A percentile compares a stretch with the other conserved stretches of the same genome.
Evolutionary conservation across 2,888 invertebrate genomes (phyloP).

Genomic region (Oligia strigilis): DNA sequence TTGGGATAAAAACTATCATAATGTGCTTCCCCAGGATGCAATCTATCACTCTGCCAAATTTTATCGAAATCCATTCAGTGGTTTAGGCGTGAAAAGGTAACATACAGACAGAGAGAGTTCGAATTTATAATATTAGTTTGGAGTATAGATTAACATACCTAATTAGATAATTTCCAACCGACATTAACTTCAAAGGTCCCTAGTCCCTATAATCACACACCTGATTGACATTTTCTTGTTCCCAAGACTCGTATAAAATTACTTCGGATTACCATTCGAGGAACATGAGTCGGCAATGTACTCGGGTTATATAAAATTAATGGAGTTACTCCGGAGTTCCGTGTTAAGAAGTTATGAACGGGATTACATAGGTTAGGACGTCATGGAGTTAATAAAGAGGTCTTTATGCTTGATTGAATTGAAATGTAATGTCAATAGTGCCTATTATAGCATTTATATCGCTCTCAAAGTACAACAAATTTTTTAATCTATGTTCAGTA

Average conservation of each 20-base stretch:
- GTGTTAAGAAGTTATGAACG: slow-evolving; percentile 51
- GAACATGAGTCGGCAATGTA: slow-evolving; percentile 42
- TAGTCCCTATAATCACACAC: slow-evolving; percentile 3
- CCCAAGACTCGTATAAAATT: slow-evolving; percentile 50
- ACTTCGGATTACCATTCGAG: slow-evolving; percentile 41
- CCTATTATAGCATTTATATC: not conserved
- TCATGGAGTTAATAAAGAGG: slow-evolving; percentile 41
- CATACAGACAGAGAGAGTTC: no score
- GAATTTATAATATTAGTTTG: no score
- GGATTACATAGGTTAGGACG: slow-evolving; percentile 44
- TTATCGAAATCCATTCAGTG: no score
- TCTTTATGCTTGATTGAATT: slow-evolving; percentile 37
- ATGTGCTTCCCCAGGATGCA: no score
- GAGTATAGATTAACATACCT: no score
- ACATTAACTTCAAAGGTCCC: slow-evolving; percentile 2
- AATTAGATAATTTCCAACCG: not conserved
- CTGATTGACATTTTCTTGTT: slow-evolving; percentile 21
- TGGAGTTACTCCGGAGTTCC: slow-evolving; percentile 46
- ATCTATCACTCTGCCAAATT: no score
- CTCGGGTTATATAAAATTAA: slow-evolving; percentile 61
- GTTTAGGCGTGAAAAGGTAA: no score
- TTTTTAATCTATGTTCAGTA: no score
- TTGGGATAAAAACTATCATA: no score
- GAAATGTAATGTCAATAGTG: slow-evolving; percentile 1
- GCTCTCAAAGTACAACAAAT: no score